phyloP scores from a whole-genome alignment of 2,797 vertebrate species.

The Odontamblyopus rebecca region DNA sequence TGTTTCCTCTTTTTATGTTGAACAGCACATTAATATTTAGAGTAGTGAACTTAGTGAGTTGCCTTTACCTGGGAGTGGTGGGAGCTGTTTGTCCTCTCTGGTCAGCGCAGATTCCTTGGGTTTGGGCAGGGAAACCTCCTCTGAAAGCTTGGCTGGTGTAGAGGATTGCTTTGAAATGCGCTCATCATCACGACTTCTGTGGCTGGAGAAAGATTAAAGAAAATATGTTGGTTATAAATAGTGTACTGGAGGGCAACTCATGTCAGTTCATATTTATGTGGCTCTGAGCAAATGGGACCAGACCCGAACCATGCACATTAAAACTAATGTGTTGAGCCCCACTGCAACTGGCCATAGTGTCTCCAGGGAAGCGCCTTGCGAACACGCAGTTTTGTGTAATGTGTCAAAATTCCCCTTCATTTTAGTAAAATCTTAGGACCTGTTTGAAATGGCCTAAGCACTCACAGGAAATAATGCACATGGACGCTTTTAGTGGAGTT shows the following conservation, averaged over 20 bases:
- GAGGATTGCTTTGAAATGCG: slow-evolving; percentile 85
- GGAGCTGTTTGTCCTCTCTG: slow-evolving; percentile 88
- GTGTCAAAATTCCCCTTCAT: no score
- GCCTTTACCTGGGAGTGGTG: slow-evolving; percentile 88
- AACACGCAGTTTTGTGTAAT: no score
- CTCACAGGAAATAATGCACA: no score
- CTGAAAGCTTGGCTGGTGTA: slow-evolving; percentile 86
- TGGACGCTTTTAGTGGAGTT: no score
- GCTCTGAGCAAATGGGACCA: no score
- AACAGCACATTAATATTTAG: not conserved
- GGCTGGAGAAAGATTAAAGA: slow-evolving; percentile 69
- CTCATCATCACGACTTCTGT: slow-evolving; percentile 93
- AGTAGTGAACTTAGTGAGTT: not conserved
- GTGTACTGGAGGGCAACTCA: slow-evolving; percentile 8
- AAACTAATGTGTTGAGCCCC: no score
- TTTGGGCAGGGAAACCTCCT: slow-evolving; percentile 83
- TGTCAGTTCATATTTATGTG: no score
- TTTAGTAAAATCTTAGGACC: no score
- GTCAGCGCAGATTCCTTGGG: slow-evolving; percentile 79
- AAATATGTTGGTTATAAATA: slow-evolving; percentile 36
- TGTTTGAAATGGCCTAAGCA: no score
- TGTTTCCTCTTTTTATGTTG: not conserved
- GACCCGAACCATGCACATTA: no score
- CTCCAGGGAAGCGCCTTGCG: no score
- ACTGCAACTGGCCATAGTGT: no score